Conservation (phyloP, 1,140 invertebrate genomes). For the Drosophila ogumai region DNA sequence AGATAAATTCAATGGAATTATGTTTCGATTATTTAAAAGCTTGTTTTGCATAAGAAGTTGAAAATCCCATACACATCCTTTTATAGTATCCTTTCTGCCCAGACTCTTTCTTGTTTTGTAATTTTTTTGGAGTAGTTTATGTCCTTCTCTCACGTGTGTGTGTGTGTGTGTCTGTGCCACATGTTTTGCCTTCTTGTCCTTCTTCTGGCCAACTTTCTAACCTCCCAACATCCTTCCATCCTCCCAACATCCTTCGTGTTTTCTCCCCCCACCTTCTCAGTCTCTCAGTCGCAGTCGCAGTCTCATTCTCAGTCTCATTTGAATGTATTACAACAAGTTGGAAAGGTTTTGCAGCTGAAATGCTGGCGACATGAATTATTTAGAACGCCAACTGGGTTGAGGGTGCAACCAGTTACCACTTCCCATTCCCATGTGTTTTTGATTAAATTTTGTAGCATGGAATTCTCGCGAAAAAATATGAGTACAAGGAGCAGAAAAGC, state of each 20-base stretch:
- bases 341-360: slow-evolving; percentile 59
- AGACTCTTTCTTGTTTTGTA: background rate
- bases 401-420: slow-evolving; percentile 12
- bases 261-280: background rate
- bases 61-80: background rate
- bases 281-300: background rate
- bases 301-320: slow-evolving; percentile 55
- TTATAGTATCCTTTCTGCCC: background rate
- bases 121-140: slow-evolving; percentile 35
- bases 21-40: background rate
- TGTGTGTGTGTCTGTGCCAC: slow-evolving; percentile 9
- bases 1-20: no score
- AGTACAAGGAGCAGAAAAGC: background rate
- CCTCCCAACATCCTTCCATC: background rate
- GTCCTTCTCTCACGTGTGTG: slow-evolving; percentile 18
- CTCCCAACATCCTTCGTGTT: background rate
- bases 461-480: background rate
- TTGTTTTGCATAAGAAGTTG: background rate
- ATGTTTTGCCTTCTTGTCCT: slow-evolving; percentile 5
- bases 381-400: slow-evolving; percentile 56
- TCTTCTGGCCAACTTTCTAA: background rate
- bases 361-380: slow-evolving; percentile 77
- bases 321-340: slow-evolving; percentile 77
- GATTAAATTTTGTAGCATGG: slow-evolving; percentile 70
- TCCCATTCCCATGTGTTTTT: slow-evolving; percentile 37